Evolutionary conservation across 2,113 vertebrate species (phyloP).

Genomic region (Tinamus guttatus): DNA sequence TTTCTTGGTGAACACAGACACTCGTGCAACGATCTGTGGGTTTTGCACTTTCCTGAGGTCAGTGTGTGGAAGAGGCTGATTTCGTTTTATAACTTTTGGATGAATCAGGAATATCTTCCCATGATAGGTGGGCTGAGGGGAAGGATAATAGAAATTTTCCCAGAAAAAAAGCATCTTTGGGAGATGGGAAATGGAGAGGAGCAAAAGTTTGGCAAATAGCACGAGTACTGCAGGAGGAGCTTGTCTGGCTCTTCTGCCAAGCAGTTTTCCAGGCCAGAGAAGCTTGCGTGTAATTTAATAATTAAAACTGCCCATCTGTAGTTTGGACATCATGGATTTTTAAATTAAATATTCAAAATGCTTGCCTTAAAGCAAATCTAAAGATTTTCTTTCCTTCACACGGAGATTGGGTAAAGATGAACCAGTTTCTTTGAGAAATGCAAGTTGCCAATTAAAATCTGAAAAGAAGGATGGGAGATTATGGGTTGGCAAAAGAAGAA

Average conservation of each 20-base stretch:
- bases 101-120: not conserved
- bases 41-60: not conserved
- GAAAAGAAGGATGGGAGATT: not conserved
- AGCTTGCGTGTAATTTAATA: not conserved
- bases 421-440: not conserved
- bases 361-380: not conserved
- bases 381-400: not conserved
- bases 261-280: not conserved
- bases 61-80: not conserved
- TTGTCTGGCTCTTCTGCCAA: not conserved
- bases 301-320: not conserved
- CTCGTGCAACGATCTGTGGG: not conserved
- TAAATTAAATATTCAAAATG: not conserved
- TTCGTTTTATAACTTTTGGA: not conserved
- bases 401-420: not conserved
- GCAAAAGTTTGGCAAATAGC: not conserved
- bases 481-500: not conserved
- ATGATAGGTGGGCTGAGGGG: not conserved
- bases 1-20: not conserved
- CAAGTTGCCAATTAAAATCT: not conserved
- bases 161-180: not conserved
- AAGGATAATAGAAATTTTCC: not conserved
- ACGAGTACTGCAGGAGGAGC: not conserved
- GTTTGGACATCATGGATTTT: not conserved
- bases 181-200: not conserved